These are phyloP conservation scores for Sclerurus mexicanus DNA, from an alignment of 2,113 vertebrate genomes.

Conservation along the genomic window DNA sequence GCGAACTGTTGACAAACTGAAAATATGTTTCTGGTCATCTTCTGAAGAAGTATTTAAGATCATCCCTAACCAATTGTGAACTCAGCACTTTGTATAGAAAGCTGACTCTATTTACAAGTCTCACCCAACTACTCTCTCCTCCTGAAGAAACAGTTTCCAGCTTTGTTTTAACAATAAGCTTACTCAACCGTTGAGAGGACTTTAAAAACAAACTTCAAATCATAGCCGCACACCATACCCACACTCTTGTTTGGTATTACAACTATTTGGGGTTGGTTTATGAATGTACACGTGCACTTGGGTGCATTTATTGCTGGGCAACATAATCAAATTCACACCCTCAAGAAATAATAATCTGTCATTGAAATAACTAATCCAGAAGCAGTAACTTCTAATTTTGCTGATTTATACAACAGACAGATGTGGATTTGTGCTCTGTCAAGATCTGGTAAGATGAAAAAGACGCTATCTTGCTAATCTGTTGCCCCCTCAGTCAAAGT, in stretches of 20 bases:
- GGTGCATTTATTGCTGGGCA: not conserved
- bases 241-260: not conserved
- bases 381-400: conserved; percentile 29
- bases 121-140: conserved; percentile 17
- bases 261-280: not conserved
- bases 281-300: not conserved
- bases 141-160: conserved; percentile 47
- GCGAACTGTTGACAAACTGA: conserved; percentile 24
- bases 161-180: conserved; percentile 73
- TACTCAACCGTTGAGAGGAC: conserved; percentile 64
- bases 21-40: conserved; percentile 53
- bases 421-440: conserved; percentile 63
- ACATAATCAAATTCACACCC: not conserved
- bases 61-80: not conserved
- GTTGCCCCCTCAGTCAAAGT: conserved; percentile 72
- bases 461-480: conserved; percentile 74
- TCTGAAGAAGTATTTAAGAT: not conserved
- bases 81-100: conserved; percentile 29
- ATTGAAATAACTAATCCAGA: conserved; percentile 34
- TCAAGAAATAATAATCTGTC: not conserved
- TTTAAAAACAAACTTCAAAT: conserved; percentile 11
- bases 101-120: conserved; percentile 54
- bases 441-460: conserved; percentile 71
- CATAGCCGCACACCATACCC: not conserved
- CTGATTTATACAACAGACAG: conserved; percentile 71